These are phyloP conservation scores for Noturus placidus DNA, from an alignment of 2,113 vertebrate genomes.

Conservation along the genomic window DNA sequence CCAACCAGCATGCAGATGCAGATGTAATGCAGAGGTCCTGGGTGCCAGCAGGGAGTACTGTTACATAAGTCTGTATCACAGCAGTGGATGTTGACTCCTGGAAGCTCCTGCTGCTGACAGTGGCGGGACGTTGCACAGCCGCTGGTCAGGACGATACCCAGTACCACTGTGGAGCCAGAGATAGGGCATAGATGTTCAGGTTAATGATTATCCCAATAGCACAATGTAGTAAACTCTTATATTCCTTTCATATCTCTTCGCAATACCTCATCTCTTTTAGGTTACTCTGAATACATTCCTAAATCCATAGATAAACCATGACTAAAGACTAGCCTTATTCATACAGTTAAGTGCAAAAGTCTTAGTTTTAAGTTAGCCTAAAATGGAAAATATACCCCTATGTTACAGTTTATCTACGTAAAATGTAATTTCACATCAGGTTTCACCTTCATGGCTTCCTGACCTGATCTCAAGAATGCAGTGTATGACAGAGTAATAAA, in stretches of 20 bases:
- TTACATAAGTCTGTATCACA: slow-evolving; percentile 82
- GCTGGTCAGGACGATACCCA: slow-evolving; percentile 84
- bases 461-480: neutral
- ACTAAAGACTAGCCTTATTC: neutral
- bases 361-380: neutral
- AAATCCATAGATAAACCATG: neutral
- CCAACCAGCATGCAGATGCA: slow-evolving; percentile 69
- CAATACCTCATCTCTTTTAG: neutral
- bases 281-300: neutral
- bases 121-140: slow-evolving; percentile 89
- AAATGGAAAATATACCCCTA: neutral
- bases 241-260: neutral
- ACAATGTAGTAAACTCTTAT: neutral
- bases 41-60: slow-evolving; percentile 57
- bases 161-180: slow-evolving; percentile 73
- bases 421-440: neutral
- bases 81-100: slow-evolving; percentile 87
- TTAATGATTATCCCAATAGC: neutral
- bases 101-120: slow-evolving; percentile 88
- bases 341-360: neutral
- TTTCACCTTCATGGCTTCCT: neutral
- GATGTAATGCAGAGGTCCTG: slow-evolving; percentile 63
- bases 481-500: neutral
- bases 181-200: slow-evolving; percentile 33
- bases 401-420: neutral